Evolutionary conservation across 2,888 invertebrate genomes (phyloP), one percentile per base, ranked within the genome.

Genomic region (Sarcophaga variegata): DNA sequence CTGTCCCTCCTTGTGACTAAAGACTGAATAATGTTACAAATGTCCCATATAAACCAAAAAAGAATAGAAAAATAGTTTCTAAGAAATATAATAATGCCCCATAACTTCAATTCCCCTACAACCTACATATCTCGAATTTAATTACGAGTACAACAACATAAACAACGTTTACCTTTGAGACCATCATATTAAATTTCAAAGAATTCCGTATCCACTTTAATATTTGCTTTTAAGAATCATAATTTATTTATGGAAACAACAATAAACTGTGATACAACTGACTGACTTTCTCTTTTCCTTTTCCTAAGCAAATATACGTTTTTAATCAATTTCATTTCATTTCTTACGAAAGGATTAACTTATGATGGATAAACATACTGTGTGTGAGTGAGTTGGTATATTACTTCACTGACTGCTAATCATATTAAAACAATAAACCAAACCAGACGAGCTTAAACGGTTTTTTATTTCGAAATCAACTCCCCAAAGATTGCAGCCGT

Each of bases 381-480:
- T 49, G 10, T n/a, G 47, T 69, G 17, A 12, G 12, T 14, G 11
- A 54, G 54, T 14, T 54, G 11, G 8, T 67, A 45, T 45, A n/a
- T 20, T 63, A 64, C 12, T 49, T 37, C 37, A 37, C 62, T 60
- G 14, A 20, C 20, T 62, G 27, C 45, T 64, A 60, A 79, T 66
- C 66, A 82, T 67, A 82, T 78, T 66, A 81, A 74, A 54, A 78
- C 20, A 81, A 82, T 72, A 76, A 81, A 54, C 70, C 47, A 62
- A 54, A 81, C 22, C 70, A 75, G 66, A 76, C 71, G 66, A 67
- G 37, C 62, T 78, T 67, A 78, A 82, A 64, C 54, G 59, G 37
- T 14, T 76, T 63, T 79, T 74, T 49, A 76, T 67, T 76, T 76
- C 60, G 64, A 62, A 20, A 67, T 47, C 59, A 72, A 72, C 62